Conservation (phyloP, 2,113 vertebrate species). For the Psilopsiagon aymara region DNA sequence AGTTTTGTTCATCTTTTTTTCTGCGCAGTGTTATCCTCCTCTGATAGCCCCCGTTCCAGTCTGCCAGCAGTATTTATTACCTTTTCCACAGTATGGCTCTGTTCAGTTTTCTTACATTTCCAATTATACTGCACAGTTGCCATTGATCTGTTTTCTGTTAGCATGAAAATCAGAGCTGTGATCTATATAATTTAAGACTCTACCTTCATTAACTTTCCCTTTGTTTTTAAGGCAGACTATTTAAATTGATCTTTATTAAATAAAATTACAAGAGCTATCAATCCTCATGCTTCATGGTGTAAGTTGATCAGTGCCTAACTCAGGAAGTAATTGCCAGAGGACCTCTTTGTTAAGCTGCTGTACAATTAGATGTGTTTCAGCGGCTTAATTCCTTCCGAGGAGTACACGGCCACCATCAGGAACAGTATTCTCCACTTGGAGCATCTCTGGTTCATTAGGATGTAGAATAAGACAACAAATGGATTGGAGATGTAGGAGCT, state of each 20-base stretch:
- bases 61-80: conserved; percentile 68
- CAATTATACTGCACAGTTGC: conserved; percentile 70
- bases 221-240: conserved; percentile 73
- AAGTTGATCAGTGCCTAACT: conserved; percentile 62
- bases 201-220: conserved; percentile 73
- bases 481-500: neutral
- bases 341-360: conserved; percentile 51
- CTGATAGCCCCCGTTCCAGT: conserved; percentile 17
- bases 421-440: neutral
- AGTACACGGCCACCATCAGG: neutral
- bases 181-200: conserved; percentile 75
- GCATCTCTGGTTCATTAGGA: neutral
- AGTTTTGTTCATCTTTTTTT: conserved; percentile 41
- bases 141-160: conserved; percentile 77
- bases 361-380: conserved; percentile 16
- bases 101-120: conserved; percentile 74
- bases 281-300: conserved; percentile 50
- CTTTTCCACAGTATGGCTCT: conserved; percentile 62
- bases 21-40: conserved; percentile 22
- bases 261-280: conserved; percentile 70
- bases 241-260: conserved; percentile 76
- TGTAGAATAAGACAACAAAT: neutral
- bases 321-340: conserved; percentile 58
- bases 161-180: conserved; percentile 71
- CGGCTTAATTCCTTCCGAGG: neutral